phyloP scores from a whole-genome alignment of 2,888 invertebrate genomes.

The Agrypnus murinus region DNA sequence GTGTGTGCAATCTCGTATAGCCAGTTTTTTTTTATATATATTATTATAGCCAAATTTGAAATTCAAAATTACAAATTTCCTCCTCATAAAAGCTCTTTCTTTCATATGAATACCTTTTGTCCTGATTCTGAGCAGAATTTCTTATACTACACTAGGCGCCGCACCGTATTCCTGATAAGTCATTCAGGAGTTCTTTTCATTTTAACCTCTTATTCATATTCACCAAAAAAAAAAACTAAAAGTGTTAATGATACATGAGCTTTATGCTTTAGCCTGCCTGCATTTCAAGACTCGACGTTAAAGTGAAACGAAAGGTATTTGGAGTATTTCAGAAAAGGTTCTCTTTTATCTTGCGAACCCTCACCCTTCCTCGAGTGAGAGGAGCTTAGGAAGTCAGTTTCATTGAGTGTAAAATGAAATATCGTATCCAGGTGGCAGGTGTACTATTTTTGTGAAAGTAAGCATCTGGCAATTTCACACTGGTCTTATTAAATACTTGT shows the following conservation, averaged over 20 bases:
- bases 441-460: conserved; percentile 5
- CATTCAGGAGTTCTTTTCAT: not conserved
- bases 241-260: not conserved
- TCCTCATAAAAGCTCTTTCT: not conserved
- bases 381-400: not conserved
- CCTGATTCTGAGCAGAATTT: too few relatives aligned
- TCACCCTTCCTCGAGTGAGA: not conserved
- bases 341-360: not conserved
- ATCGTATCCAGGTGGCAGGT: not conserved
- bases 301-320: conserved; percentile 7
- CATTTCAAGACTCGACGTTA: not conserved
- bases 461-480: not conserved
- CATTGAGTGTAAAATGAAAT: conserved; percentile 14
- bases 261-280: conserved; percentile 10
- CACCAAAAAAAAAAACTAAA: not conserved
- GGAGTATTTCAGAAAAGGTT: not conserved
- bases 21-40: too few relatives aligned
- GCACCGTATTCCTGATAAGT: too few relatives aligned
- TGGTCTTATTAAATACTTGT: too few relatives aligned
- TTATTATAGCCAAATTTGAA: conserved; percentile 7
- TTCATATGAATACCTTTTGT: not conserved
- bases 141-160: too few relatives aligned
- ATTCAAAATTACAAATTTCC: conserved; percentile 5
- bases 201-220: not conserved
- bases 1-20: not conserved